Base-by-base conservation (phyloP, 1,140 invertebrate species). In the Ceratitis capitata region DNA sequence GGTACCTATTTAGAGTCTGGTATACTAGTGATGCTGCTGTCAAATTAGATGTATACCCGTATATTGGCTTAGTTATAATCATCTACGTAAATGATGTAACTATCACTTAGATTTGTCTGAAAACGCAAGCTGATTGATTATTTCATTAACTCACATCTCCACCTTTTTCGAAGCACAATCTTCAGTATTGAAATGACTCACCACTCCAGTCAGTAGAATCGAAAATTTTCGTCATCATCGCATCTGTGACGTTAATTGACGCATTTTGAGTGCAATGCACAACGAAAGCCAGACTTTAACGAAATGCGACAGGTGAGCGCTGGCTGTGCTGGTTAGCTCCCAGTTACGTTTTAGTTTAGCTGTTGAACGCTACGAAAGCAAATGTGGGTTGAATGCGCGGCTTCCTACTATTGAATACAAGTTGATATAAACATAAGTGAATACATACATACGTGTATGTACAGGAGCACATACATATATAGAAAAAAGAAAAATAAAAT, bases 331-430 rank as follows among this genome's bases (percentile, higher is more conserved):
- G 19, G n/a, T 78, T 47, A 78, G 69, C 39, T 45, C 12, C 39
- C 32, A 12, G 45, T 45, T 26, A 10, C n/a, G n/a, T 23, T 78
- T 78, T 45, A 78, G 69, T 78, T 45, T 9, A 78, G 39, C 39
- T 45, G 10, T 78, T 45, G 39, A 78, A 39, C 23, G 69, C 69
- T 78, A 78, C 69, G 69, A 42, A 78, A 78, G 69, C 69, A 78
- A 78, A 78, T 78, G 69, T 78, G 69, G 69, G 69, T 78, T 45
- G 69, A 78, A 78, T 39, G 69, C 23, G 69, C 39, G 39, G 39
- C 39, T 10, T 32, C 69, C 39, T 78, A 78, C 42, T 19, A 78
- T 7, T 78, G n/a, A 53, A 53, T 53, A 53, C 14, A 19, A 49
- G 16, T 74, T 64, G 2, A 64, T 39, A 39, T 9, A 0, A n/a